Percentiles rank a stretch among this genome's conserved stretches.
Evolutionary conservation across 2,888 invertebrate genomes (phyloP).

Genomic region (Globia sparganii): DNA sequence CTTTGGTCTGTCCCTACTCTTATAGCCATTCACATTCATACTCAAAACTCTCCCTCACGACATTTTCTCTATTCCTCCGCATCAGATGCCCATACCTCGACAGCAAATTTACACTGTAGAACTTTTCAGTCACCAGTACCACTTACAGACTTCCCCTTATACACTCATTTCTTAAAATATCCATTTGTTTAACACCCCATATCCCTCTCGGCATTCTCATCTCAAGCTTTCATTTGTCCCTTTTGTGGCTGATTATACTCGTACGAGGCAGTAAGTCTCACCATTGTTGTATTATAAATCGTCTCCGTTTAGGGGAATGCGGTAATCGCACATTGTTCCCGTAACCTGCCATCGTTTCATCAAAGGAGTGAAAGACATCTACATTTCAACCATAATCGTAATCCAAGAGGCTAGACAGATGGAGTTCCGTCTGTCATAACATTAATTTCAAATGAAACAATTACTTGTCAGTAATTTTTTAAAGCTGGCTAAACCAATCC

Average conservation of each 20-base stretch:
- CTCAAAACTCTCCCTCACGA: neutral
- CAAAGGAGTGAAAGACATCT: too few species aligned
- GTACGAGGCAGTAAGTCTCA: neutral
- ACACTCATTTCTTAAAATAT: neutral
- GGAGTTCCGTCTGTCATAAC: neutral
- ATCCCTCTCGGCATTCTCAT: neutral
- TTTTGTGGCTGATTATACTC: neutral
- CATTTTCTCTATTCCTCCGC: neutral
- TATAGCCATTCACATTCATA: neutral
- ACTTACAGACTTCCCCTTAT: neutral
- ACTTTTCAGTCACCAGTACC: neutral
- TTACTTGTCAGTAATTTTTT: rapidly evolving
- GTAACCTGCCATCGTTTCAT: neutral
- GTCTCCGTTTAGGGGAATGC: neutral
- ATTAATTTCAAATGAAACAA: neutral
- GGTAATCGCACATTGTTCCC: neutral
- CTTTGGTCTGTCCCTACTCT: neutral
- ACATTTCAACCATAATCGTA: neutral
- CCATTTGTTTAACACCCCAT: neutral
- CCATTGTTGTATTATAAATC: neutral
- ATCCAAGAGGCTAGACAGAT: neutral
- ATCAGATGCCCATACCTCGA: neutral
- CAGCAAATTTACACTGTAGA: neutral
- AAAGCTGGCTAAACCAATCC: neutral
- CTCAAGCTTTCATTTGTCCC: neutral